Evolutionary conservation across 1,140 invertebrate species (phyloP), one percentile per base, ranked within the genome.

Genomic region (Polypedilum vanderplanki): DNA sequence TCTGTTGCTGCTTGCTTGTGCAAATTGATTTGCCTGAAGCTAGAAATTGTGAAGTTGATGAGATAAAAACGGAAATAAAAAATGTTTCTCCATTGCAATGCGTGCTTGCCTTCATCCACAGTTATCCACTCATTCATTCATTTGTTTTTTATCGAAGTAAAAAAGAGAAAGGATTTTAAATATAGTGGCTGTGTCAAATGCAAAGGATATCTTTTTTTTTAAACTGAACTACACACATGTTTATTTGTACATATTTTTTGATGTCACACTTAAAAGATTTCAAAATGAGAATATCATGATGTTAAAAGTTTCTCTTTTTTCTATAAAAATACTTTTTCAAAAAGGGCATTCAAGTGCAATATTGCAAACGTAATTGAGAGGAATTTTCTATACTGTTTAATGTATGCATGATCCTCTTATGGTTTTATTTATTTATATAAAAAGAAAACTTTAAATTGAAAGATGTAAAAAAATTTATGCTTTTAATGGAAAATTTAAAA

Each of bases 1-100:
- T 12, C 46, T 57, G 65, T 70, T 57, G 65, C 20, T 70, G 17
- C 17, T 57, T 70, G 65, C 18, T 18, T 70, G 24, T 33, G 65
- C 15, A 70, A 70, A 70, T 70, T 70, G 65, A 70, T 70, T 70
- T 70, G 65, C 65, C 65, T 70, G 17, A 22, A 22, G 65, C 65
- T 17, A 57, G 46, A 3, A 15, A 33, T 33, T 33, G 46, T 57
- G n/a, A 57, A n/a, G 46, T 57, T 57, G 46, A 57, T 57, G 46
- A 57, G 12, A 57, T 57, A 57, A 57, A 57, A 57, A 57, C 46
- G 46, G 46, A 57, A 57, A 57, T 57, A 57, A 57, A 57, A 57
- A 15, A n/a, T 57, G 12, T 57, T 57, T 57, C 24, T 15, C 46
- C 46, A 57, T 57, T 57, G 46, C 46, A 57, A 12, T 57, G 46